These are phyloP conservation scores for Paraescarpia echinospica DNA, from an alignment of 1,140 invertebrate species.

Conservation along the genomic window DNA sequence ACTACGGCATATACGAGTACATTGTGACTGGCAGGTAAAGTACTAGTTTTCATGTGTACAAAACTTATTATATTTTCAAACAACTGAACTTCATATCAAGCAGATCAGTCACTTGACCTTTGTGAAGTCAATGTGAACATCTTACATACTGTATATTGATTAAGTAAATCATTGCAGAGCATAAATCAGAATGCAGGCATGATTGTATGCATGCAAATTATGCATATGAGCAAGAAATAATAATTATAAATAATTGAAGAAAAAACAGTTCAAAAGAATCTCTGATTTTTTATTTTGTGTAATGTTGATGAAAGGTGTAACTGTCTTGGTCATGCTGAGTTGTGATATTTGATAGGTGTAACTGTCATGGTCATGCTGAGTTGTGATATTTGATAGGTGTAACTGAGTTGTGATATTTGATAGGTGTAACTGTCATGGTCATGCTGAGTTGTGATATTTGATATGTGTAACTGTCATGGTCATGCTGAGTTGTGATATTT, in stretches of 20 bases:
- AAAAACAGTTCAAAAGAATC: background rate
- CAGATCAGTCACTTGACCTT: background rate
- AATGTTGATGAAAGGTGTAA: background rate
- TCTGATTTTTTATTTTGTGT: background rate
- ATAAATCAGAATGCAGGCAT: background rate
- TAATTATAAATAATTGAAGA: too few species aligned
- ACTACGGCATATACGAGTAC: constrained; percentile 51
- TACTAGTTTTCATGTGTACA: background rate
- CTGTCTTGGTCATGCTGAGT: too few species aligned
- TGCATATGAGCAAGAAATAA: background rate
- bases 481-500: too few species aligned
- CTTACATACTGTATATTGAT: background rate
- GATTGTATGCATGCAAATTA: background rate
- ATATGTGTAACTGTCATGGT: too few species aligned
- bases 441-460: too few species aligned
- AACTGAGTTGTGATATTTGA: too few species aligned
- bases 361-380: too few species aligned
- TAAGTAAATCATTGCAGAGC: background rate
- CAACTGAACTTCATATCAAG: background rate
- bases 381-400: too few species aligned
- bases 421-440: too few species aligned
- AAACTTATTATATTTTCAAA: too few species aligned
- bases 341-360: too few species aligned
- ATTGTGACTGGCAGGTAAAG: constrained; percentile 52
- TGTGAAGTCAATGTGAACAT: background rate